Evolutionary conservation across 2,797 vertebrate species (phyloP), one percentile per base, ranked within the genome.

Genomic region (Sebastes taczanowskii): DNA sequence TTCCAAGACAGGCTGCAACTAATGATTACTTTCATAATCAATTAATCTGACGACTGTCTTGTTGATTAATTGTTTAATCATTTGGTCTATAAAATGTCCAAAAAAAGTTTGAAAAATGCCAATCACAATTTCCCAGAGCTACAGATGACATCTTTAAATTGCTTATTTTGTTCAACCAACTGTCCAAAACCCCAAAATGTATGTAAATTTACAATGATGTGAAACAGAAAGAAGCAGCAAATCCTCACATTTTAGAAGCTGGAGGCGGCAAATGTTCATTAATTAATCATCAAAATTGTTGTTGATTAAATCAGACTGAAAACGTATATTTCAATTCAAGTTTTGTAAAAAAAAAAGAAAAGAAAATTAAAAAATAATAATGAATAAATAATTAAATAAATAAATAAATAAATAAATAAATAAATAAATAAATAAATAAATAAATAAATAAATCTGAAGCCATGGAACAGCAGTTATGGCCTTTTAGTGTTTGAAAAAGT

Each of bases 361-460:
- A 34, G 0, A 0, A 11, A 35, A 35, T 11, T 11, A 0, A 4
- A 4, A 11, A 35, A 6, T 55, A 13, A 23, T 10, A 58, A 58
- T 58, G 4, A 46, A 25, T 29, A 1, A 56, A 56, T 58, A 7
- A 46, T 13, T 2, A 53, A 53, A 23, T 6, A 55, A 55, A 42
- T 20, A 20, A 49, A 49, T 20, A 35, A 11, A 20, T 1, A 7
- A 46, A 25, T 2, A 53, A 53, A 23, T 6, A 55, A 55, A 42
- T 20, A 20, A 58, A 58, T 58, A 2, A 46, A 25, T 29, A 1
- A 56, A 56, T 58, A 7, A 46, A 25, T 2, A 53, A 53, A 23
- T 6, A 55, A 55, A 42, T 20, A 20, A 49, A 49, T 20, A 35
- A 11, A 20, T 1, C 16, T 18, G 6, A 32, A 61, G 38, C 35